Base-by-base conservation (phyloP, 2,113 vertebrate genomes). In the Scophthalmus maximus region DNA sequence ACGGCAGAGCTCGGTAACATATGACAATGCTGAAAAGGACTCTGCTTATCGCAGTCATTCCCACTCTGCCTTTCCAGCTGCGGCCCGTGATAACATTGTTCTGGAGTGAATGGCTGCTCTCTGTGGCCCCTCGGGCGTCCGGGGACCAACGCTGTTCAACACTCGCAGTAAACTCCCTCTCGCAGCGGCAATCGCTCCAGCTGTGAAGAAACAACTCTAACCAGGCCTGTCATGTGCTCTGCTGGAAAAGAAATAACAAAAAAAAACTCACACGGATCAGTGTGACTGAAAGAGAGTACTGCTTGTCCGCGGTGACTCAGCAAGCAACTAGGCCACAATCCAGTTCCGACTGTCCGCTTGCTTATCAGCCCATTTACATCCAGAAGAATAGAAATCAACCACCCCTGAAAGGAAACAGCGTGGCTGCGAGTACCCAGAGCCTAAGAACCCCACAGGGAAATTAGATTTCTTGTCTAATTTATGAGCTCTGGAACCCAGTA, bases 381-480 rank as follows among this genome's bases (percentile, higher is more conserved):
- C 86, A 51, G 76, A 88, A 73, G 75, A 86, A 85, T 82, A 81
- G 69, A 89, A 87, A 87, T 84, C 79, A 89, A 80, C 23, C 44
- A 11, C n/a, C 73, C 49, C 81, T 79, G 86, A 88, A 85, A 79
- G 85, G 83, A 82, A 86, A 85, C 84, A 68, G 71, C 63, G 66
- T 25, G 74, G 80, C 78, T 85, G 53, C 4, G 65, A 69, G 66
- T 73, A 76, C 81, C 68, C 50, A 1, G 58, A 84, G 84, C 82
- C 79, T 62, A 69, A 82, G 78, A 90, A 74, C 73, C 89, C 88
- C 80, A 76, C 76, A 83, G 85, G 88, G 85, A 89, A 89, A 92
- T 90, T 86, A 85, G 79, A 89, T 90, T 90, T 79, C 87, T 80
- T 79, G 77, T 87, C 85, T 89, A 87, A 90, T 92, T 89, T 81